phyloP scores from a whole-genome alignment of 2,113 vertebrate species.

The Prinia subflava region DNA sequence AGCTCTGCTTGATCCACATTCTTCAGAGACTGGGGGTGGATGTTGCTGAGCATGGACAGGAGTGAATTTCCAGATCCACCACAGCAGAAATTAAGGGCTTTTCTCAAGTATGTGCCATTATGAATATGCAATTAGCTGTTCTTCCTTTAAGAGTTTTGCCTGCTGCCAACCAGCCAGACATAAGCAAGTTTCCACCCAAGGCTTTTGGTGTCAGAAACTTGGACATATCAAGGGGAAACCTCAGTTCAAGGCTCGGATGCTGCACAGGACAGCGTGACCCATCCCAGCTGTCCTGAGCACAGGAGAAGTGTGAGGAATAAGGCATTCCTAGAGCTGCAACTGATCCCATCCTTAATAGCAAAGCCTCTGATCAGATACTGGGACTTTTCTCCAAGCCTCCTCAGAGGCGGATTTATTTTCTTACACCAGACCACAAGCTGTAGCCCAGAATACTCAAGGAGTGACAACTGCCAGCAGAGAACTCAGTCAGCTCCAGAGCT shows the following conservation, averaged over 20 bases:
- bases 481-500: not conserved
- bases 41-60: not conserved
- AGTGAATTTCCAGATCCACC: conserved; percentile 10
- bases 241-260: not conserved
- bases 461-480: not conserved
- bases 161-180: not conserved
- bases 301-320: not conserved
- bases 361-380: not conserved
- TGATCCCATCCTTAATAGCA: not conserved
- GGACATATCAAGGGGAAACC: not conserved
- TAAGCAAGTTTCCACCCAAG: not conserved
- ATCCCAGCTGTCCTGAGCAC: not conserved
- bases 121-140: not conserved
- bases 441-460: not conserved
- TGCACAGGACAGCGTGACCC: not conserved
- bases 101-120: not conserved
- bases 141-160: not conserved
- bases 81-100: not conserved
- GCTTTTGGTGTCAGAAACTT: not conserved
- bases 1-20: not conserved
- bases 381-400: not conserved
- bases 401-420: not conserved
- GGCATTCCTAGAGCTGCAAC: not conserved
- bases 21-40: not conserved
- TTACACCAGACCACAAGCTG: not conserved